Percentiles rank a stretch among this genome's conserved stretches.
phyloP scores from a whole-genome alignment of 53 echinoderm and acorn worm species.

The Henricia sp. region DNA sequence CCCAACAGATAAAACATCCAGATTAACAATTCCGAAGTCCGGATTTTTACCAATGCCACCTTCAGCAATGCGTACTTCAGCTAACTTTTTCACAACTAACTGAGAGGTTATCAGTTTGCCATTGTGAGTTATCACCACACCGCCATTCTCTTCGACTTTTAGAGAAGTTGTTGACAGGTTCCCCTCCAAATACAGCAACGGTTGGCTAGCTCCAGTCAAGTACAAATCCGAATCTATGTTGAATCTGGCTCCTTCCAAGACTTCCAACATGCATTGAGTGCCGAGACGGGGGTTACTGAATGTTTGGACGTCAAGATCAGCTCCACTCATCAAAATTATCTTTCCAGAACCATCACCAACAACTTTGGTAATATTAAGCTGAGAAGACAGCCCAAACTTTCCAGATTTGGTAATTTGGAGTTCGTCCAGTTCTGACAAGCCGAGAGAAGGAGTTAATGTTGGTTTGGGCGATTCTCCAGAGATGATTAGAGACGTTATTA shows the following conservation, averaged over 20 bases:
- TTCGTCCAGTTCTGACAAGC: conserved; percentile 60
- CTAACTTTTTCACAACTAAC: conserved; percentile 22
- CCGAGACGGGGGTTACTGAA: conserved; percentile 41
- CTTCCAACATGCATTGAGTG: conserved; percentile 70
- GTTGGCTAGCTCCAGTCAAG: conserved; percentile 48
- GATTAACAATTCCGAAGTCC: not conserved
- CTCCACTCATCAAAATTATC: conserved; percentile 48
- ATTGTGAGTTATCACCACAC: not conserved
- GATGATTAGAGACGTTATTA: conserved; percentile 57
- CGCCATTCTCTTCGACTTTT: conserved; percentile 37
- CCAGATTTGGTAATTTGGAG: conserved; percentile 62
- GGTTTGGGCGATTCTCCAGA: conserved; percentile 56
- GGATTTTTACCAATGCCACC: conserved; percentile 10
- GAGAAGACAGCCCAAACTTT: conserved; percentile 43
- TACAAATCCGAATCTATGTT: conserved; percentile 11
- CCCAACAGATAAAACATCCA: conserved; percentile 31
- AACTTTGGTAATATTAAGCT: conserved; percentile 49
- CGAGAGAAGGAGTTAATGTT: conserved; percentile 48
- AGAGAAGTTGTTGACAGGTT: conserved; percentile 56
- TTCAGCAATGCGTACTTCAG: not conserved
- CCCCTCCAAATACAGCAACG: conserved; percentile 66
- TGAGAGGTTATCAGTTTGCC: conserved; percentile 15
- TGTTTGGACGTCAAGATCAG: conserved; percentile 24
- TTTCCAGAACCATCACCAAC: conserved; percentile 73
- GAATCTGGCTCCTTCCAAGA: conserved; percentile 58